Conservation (phyloP, 2,113 vertebrate genomes). For the Cyanoramphus novaezelandiae region DNA sequence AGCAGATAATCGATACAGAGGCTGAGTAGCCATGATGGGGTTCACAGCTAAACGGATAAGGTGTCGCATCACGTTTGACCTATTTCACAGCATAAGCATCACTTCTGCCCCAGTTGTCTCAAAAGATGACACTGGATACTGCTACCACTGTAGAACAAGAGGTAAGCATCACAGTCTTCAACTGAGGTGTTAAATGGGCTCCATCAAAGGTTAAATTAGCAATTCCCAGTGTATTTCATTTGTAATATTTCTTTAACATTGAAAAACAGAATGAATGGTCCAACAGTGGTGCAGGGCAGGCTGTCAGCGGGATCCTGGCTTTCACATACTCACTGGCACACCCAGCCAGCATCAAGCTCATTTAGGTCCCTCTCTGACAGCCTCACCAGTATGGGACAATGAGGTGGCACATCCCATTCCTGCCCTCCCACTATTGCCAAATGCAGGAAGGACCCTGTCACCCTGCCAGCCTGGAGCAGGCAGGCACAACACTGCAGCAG, state of each 20-base stretch:
- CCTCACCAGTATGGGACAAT: rapidly evolving
- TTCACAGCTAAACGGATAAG: neutral
- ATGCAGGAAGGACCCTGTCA: neutral
- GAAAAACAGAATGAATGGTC: neutral
- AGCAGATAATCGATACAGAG: neutral
- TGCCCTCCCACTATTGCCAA: rapidly evolving
- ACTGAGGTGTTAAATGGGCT: neutral
- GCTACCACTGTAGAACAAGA: neutral
- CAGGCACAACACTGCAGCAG: neutral
- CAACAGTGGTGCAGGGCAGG: neutral
- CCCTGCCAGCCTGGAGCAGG: neutral
- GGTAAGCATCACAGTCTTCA: neutral
- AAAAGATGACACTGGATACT: neutral
- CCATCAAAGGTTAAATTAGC: neutral
- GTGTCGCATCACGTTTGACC: constrained; percentile 20
- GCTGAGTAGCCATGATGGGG: neutral
- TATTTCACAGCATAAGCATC: constrained; percentile 57
- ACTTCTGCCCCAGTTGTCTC: constrained; percentile 53
- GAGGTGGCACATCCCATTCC: neutral
- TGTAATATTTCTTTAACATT: neutral
- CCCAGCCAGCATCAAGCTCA: neutral
- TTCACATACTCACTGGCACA: neutral
- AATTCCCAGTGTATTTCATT: neutral
- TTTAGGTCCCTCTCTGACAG: neutral
- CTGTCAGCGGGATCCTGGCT: neutral